These are phyloP conservation scores for Tarsius wallacei DNA, from an alignment of 2,797 vertebrate species.

Conservation along the genomic window DNA sequence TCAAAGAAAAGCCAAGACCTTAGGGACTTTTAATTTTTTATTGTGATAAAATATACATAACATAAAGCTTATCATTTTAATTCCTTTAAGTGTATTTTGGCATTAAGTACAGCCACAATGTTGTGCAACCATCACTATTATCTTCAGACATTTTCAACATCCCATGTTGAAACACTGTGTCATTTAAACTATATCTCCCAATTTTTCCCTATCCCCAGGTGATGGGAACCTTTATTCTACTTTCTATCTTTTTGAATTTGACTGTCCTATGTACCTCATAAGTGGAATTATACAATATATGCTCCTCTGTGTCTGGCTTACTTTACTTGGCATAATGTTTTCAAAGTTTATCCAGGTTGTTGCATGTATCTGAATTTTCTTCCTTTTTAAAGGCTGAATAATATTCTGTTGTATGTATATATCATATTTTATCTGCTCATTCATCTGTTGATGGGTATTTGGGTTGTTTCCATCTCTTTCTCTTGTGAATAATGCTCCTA, in stretches of 20 bases:
- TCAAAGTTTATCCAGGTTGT: not conserved
- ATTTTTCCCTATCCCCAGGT: not conserved
- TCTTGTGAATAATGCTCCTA: not conserved
- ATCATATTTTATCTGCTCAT: not conserved
- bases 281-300: not conserved
- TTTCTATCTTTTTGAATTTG: not conserved
- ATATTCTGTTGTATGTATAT: not conserved
- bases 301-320: not conserved
- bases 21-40: not conserved
- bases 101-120: not conserved
- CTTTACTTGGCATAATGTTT: slow-evolving; percentile 30
- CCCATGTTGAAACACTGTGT: not conserved
- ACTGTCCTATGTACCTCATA: not conserved
- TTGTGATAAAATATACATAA: not conserved
- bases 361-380: not conserved
- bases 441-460: not conserved
- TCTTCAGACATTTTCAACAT: not conserved
- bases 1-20: not conserved
- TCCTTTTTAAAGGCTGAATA: not conserved
- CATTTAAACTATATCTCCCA: not conserved
- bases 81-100: not conserved
- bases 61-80: not conserved
- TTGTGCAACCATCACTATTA: not conserved
- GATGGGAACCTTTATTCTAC: not conserved
- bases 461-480: not conserved